Evolutionary conservation across 2,113 vertebrate genomes (phyloP), one percentile per base, ranked within the genome.

Genomic region (Bolborhynchus lineola): DNA sequence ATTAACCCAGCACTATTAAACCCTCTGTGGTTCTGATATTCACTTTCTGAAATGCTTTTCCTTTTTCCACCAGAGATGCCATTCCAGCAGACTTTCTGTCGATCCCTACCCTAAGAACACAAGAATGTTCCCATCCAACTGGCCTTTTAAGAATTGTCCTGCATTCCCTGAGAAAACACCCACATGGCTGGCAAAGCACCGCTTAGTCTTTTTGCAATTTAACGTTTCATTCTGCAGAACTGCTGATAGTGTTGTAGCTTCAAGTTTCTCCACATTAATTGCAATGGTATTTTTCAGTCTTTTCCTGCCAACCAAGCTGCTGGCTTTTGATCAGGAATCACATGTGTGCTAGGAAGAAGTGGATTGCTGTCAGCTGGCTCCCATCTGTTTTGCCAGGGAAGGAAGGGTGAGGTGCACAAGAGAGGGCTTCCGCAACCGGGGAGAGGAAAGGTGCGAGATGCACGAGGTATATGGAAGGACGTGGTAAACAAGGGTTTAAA

Each of bases 251-350:
- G 74, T 33, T 89, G 68, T 47, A 69, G 77, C 70, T 95, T 92
- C 83, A 57, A 91, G 84, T 94, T 96, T 86, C 88, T 93, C 93
- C 81, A 95, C 79, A 70, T 26, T 85, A 95, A 95, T 92, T 90
- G 87, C 92, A 90, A 55, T 79, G 76, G 62, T 94, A 72, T 88
- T 95, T 94, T 95, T 82, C 75, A 90, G 86, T 77, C 90, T 93
- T 96, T 95, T 95, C 84, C 52, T 96, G 91, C 95, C 96, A 97
- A 8, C 62, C 39, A 64, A 91, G 94, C 88, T 96, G 93, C 89
- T 94, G 82, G 83, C 70, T 95, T 92, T 92, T 2, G 57, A 72
- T 95, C 95, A 93, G 88, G 68, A 95, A 89, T 89, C 88, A 87
- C 62, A 81, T 5, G 44, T 71, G 86, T 55, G 83, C 67, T 59